Conservation (phyloP, 2,888 invertebrate species). For the Antheraea assamensis region DNA sequence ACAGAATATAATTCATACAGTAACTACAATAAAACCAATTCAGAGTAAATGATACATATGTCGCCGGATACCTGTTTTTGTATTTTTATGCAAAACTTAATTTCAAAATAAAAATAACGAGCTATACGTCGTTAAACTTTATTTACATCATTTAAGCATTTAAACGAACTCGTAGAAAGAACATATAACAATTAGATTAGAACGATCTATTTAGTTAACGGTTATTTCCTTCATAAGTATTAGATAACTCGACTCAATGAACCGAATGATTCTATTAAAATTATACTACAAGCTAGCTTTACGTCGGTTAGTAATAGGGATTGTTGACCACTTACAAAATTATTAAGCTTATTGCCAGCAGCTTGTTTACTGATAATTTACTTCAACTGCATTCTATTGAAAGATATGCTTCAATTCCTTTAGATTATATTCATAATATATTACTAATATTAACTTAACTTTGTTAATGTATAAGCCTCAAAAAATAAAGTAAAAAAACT, state of each 20-base stretch:
- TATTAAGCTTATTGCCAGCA: too few relatives aligned
- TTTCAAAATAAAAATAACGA: neutral
- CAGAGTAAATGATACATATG: neutral
- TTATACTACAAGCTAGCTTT: neutral
- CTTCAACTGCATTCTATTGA: neutral
- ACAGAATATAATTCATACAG: neutral
- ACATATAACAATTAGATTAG: neutral
- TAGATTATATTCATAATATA: neutral
- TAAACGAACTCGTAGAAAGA: conserved; percentile 4
- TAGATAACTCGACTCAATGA: neutral
- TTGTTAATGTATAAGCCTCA: neutral
- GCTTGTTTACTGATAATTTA: too few relatives aligned
- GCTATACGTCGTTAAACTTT: conserved; percentile 33
- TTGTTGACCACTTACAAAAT: neutral
- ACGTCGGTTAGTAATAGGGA: neutral
- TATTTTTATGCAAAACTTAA: neutral
- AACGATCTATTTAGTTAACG: neutral
- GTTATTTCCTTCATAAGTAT: neutral
- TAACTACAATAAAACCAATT: neutral
- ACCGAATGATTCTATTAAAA: neutral
- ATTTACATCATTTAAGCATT: conserved; percentile 2
- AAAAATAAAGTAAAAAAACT: neutral
- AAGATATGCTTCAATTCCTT: neutral
- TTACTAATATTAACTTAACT: neutral
- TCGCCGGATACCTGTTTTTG: neutral